Evolutionary conservation across 2,797 vertebrate species (phyloP).

Genomic region (Smutsia temminckii): DNA sequence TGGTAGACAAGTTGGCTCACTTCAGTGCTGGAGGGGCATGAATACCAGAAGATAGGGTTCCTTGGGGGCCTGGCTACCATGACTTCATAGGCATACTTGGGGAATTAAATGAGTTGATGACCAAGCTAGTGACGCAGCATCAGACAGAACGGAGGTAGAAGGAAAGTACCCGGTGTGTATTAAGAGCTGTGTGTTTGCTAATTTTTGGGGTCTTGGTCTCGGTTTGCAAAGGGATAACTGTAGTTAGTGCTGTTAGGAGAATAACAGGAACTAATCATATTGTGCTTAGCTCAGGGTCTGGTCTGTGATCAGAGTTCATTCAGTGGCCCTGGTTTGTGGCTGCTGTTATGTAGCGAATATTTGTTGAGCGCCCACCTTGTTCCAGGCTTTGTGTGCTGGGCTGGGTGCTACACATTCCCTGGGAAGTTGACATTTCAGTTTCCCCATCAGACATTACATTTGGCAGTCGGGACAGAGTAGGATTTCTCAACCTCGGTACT

Average conservation of each 20-base stretch:
- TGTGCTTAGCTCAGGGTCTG: background rate
- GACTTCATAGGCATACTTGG: background rate
- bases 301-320: background rate
- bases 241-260: background rate
- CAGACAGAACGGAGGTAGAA: no score
- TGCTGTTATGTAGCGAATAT: background rate
- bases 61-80: accelerated
- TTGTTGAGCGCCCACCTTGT: background rate
- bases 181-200: background rate
- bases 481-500: background rate
- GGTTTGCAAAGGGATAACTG: background rate
- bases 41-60: background rate
- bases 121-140: no score
- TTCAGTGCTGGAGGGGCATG: background rate
- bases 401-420: background rate
- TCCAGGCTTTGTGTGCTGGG: background rate
- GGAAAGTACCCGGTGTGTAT: background rate
- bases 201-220: background rate
- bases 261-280: background rate
- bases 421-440: background rate
- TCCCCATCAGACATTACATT: background rate
- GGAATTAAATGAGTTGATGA: background rate
- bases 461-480: background rate
- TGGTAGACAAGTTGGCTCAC: background rate
- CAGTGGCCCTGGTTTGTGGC: accelerated